Base-by-base conservation (phyloP, 2,888 invertebrate genomes). In the Norana najaformis region DNA sequence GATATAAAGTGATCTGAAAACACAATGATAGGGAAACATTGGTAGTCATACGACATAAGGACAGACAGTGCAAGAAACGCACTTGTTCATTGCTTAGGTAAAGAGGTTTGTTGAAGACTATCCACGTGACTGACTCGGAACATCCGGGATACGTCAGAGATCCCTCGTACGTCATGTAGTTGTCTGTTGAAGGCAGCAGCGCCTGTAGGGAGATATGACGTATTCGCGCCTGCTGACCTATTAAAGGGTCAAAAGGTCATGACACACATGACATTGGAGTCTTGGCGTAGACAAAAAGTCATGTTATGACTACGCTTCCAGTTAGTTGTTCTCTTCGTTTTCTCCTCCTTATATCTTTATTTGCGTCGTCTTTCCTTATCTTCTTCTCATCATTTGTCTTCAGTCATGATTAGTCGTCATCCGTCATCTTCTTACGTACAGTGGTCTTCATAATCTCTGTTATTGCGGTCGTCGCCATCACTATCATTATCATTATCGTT, bases 81-180 rank as follows among this genome's bases (percentile, higher is more conserved):
- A 98, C 98, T 97, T 99, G 98, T 95, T 98, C 97, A 94, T 97
- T 97, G 93, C 98, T 98, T 94, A 99, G 97, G 96, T 98, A 98
- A 94, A 99, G 97, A 92, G 99, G 99, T 95, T 98, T 98, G 96
- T 99, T 99, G 95, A 98, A 96, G 94, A 99, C 97, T 94, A 99
- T 97, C 99, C 99, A 99, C 91, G 98, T 98, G 82, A 98, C 98
- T n/a, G 99, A 99, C 95, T 99, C 99, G 97, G 98, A 98, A 95
- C 99, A 99, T 89, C 98, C 95, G 20, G 99, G 99, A 95, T 98
- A 98, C 90, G 99, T 99, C 93, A 98, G 97, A 92, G 98, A 98
- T 38, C 99, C 99, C 95, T 99, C 98, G 95, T 99, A 99, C 53
- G 99, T 99, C 96, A 99, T 97, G 95, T 98, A 99, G 89, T 91